phyloP scores from a whole-genome alignment of 2,888 invertebrate genomes.

The Lepidocyrtinus sp. region DNA sequence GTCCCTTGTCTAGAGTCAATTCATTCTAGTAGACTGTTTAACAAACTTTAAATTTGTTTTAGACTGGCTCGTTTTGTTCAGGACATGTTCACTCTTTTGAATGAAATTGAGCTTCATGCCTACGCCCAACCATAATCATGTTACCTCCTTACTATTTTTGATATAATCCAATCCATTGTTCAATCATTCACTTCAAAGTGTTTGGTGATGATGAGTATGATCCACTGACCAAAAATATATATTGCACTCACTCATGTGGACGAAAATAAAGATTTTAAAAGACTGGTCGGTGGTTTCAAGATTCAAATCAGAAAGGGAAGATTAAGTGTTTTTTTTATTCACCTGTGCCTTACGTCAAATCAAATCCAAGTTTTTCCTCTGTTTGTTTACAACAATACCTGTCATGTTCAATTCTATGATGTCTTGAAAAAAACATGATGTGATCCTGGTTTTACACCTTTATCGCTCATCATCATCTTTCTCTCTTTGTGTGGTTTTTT shows the following conservation, averaged over 20 bases:
- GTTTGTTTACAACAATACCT: neutral
- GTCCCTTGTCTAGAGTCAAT: too few relatives aligned
- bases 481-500: neutral
- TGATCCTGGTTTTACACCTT: slow-evolving; percentile 25
- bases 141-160: slow-evolving; percentile 10
- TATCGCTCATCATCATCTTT: neutral
- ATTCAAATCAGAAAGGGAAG: neutral
- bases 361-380: neutral
- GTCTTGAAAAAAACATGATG: neutral
- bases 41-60: too few relatives aligned
- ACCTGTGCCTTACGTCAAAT: slow-evolving; percentile 2
- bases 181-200: neutral
- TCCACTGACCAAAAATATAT: slow-evolving; percentile 1
- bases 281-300: too few relatives aligned
- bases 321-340: neutral
- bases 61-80: too few relatives aligned
- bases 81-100: too few relatives aligned
- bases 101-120: neutral
- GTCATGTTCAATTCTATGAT: slow-evolving; percentile 4
- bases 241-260: neutral
- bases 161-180: slow-evolving; percentile 6
- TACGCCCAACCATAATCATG: neutral
- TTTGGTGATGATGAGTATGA: neutral
- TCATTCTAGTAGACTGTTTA: too few relatives aligned
- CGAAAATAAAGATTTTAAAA: neutral